Conservation (phyloP, 2,888 invertebrate species). For the Drosophila parthenogenetica region DNA sequence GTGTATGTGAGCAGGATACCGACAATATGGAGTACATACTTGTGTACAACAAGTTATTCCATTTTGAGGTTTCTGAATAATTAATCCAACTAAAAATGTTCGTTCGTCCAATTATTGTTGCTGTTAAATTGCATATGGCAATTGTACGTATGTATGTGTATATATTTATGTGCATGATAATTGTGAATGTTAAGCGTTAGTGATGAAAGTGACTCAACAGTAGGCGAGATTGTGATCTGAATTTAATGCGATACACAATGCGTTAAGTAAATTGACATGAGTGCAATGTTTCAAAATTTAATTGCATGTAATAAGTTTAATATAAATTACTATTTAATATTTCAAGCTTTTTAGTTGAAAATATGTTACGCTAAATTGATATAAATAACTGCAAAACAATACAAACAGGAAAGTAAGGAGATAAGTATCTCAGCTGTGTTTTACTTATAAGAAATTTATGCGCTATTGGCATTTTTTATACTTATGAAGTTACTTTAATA, state of each 20-base stretch:
- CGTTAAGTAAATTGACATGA: not conserved
- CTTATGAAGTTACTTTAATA: too few relatives aligned
- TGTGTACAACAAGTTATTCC: conserved; percentile 76
- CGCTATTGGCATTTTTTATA: too few relatives aligned
- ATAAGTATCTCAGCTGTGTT: too few relatives aligned
- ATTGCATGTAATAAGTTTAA: not conserved
- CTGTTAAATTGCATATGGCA: conserved; percentile 48
- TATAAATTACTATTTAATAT: too few relatives aligned
- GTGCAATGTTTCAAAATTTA: not conserved
- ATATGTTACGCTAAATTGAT: too few relatives aligned
- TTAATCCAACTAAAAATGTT: conserved; percentile 77
- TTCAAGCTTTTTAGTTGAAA: too few relatives aligned
- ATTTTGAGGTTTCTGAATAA: conserved; percentile 77
- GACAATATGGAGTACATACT: conserved; percentile 77
- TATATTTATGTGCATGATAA: not conserved
- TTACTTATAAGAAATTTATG: too few relatives aligned
- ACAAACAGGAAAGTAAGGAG: too few relatives aligned
- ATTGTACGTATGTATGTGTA: not conserved
- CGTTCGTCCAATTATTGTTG: conserved; percentile 58
- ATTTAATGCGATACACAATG: conserved; percentile 1
- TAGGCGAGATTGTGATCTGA: conserved; percentile 9
- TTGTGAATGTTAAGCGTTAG: conserved; percentile 27
- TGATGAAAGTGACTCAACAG: conserved; percentile 34
- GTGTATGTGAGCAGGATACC: conserved; percentile 37
- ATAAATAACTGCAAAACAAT: too few relatives aligned